phyloP scores from a whole-genome alignment of 2,797 vertebrate genomes.

The Mionectes olivaceus region DNA sequence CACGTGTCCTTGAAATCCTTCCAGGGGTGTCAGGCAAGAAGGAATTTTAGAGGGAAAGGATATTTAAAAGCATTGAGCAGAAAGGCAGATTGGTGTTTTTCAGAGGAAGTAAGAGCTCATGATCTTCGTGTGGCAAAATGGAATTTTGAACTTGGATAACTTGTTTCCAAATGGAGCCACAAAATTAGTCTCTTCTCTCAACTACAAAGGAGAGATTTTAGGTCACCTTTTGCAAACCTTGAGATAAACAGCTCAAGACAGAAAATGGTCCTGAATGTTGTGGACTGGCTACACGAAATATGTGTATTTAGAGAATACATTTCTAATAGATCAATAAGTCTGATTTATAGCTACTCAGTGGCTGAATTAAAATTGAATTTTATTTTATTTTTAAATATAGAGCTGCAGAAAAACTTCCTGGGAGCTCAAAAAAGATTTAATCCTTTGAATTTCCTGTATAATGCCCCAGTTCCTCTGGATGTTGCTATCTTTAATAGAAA shows the following conservation, averaged over 20 bases:
- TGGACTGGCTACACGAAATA: neutral
- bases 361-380: neutral
- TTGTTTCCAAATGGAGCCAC: neutral
- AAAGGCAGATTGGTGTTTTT: neutral
- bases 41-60: neutral
- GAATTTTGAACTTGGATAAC: neutral
- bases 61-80: neutral
- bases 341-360: neutral
- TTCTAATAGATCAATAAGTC: neutral
- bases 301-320: neutral
- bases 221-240: neutral
- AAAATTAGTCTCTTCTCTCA: neutral
- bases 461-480: neutral
- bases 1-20: rapidly evolving
- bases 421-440: neutral
- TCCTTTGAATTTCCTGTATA: neutral
- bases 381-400: neutral
- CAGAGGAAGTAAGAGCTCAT: neutral
- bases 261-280: neutral
- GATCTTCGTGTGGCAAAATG: neutral
- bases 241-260: neutral
- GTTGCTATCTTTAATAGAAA: neutral
- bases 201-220: neutral
- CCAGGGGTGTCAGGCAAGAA: neutral
- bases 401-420: neutral